Base-by-base conservation (phyloP, 2,113 vertebrate genomes). In the Sula dactylatra region DNA sequence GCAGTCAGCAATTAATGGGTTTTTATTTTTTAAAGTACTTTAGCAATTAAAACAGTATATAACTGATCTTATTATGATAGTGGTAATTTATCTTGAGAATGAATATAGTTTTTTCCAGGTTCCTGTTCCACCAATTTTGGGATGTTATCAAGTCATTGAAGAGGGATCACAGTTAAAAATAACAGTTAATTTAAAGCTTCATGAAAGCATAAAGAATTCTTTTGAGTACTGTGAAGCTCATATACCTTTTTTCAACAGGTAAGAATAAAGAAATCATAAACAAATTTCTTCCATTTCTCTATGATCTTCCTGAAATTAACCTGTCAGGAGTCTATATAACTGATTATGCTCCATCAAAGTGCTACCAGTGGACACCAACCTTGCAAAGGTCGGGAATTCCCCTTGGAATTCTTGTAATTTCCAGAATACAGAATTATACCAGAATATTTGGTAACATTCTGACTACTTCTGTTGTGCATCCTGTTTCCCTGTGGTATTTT, bases 231-330 rank as follows among this genome's bases (percentile, higher is more conserved):
- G 99, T 97, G 99, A 99, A 97, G 99, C 99, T 95, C 98, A 95
- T 62, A 97, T 99, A 94, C 99, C 99, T 24, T 99, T 99, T 96
- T 99, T 99, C 69, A 99, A 99, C 97, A 99, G 99, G 99, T 99
- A 98, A 94, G 94, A 96, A 79, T 73, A 87, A 52, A 34, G 10
- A 55, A 91, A 84, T 24, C 38, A 15, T 69, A 29, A 79, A 76
- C 29, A 26, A 32, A 45, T 77, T 76, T 79, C 31, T 85, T 91
- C 25, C 3, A 19, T 86, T 91, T 65, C 34, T 88, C 4, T 62
- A 16, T 61, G n/a, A 10, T 42, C 54, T 66, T 82, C 70, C 45
- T n/a, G 24, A 79, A 94, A 72, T 80, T 6, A 77, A 34, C 29
- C 52, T 72, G 25, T 74, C 9, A 64, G 62, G 29, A 54, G 27